Base-by-base conservation (phyloP, 2,113 vertebrate species). In the Crotalus horridus region DNA sequence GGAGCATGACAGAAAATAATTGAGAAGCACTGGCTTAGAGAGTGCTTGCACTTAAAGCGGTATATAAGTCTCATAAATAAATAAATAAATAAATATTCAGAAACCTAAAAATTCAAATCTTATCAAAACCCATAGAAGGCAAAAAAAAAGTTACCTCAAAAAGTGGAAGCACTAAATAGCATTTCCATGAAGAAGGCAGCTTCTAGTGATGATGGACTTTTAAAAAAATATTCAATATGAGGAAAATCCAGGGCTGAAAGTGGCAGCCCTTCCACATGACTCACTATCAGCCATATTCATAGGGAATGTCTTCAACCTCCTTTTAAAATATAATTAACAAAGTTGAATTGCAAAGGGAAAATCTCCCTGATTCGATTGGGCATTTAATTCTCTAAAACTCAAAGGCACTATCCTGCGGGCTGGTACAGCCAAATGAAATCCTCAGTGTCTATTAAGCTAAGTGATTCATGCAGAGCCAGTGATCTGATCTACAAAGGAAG, bases 401-500 rank as follows among this genome's bases (percentile, higher is more conserved):
- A 92, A 55, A 93, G 91, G 85, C 43, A 91, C 58, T 61, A 93
- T 88, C 94, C 58, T 64, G 13, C n/a, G 85, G 33, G 94, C 93
- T 95, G 88, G 94, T 51, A 90, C 0, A 74, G 54, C 48, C 92
- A 94, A 94, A 93, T 8, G 0, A 94, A 96, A 95, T 92, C 43
- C 86, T 95, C 94, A 87, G 58, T 94, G 90, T 90, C 0, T 0
- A 94, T 96, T 95, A 94, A 92, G 39, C 81, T 93, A 96, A 97
- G 94, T 93, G 94, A 96, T 96, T 96, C 94, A 91, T 94, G 43
- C 6, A 26, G 85, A 85, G 92, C 53, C 92, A 26, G 91, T 95
- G 88, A 94, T 95, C 93, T 94, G 53, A 96, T 96, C 95, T 96
- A 88, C 87, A 93, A 93, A 94, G 94, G 74, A 92, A 95, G 74